A percentile compares a stretch with the other conserved stretches of the same genome.
Conservation (phyloP, 2,797 vertebrate species). For the Moxostoma hubbsi region DNA sequence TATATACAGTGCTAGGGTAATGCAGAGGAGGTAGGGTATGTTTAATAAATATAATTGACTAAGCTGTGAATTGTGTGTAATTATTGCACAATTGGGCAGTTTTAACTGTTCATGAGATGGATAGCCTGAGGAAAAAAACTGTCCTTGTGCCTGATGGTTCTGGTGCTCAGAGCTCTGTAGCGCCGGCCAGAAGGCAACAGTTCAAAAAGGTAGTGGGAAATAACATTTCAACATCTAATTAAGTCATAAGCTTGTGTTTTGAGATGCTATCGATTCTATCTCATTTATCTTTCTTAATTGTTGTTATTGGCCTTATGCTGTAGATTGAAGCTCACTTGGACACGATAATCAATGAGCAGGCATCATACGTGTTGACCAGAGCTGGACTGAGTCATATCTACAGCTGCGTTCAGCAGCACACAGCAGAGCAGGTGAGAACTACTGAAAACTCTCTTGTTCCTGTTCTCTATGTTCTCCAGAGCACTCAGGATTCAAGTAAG, state of each 20-base stretch:
- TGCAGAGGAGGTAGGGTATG: too few species aligned
- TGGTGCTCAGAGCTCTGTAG: too few species aligned
- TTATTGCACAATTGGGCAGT: too few species aligned
- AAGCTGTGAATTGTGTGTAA: too few species aligned
- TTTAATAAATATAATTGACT: too few species aligned
- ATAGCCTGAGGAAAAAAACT: too few species aligned
- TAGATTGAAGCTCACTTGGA: slow-evolving; percentile 98
- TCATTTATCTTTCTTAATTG: slow-evolving; percentile 16
- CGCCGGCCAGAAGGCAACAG: too few species aligned
- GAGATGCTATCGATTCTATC: too few species aligned
- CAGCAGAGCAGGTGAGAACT: slow-evolving; percentile 83
- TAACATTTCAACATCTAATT: background rate
- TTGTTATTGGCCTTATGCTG: slow-evolving; percentile 19
- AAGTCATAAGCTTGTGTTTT: background rate
- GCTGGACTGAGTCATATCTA: slow-evolving; percentile 91
- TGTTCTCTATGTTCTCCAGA: background rate
- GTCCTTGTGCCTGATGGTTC: too few species aligned
- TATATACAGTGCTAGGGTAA: too few species aligned
- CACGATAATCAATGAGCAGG: slow-evolving; percentile 97
- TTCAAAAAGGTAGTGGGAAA: background rate
- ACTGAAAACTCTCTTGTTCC: background rate
- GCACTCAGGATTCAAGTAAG: background rate
- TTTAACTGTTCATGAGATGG: too few species aligned
- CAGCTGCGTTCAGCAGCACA: slow-evolving; percentile 89
- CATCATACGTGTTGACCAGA: slow-evolving; percentile 91